Evolutionary conservation across 2,113 vertebrate genomes (phyloP).

Genomic region (Hemiscyllium ocellatum): DNA sequence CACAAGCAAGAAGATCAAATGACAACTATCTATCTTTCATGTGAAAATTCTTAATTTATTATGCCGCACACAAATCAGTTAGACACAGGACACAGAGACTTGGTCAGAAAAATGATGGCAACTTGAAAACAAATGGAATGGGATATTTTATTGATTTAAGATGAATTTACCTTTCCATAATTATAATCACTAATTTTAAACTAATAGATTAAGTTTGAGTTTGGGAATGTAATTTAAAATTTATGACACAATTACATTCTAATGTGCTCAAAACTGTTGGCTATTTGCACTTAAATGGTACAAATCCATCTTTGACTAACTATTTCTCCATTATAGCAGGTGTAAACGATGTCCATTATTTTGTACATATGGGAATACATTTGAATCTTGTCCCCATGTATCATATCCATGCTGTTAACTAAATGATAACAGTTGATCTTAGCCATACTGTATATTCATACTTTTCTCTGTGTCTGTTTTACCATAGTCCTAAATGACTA

Average conservation of each 20-base stretch:
- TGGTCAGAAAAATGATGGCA: not conserved
- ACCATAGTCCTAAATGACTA: not conserved
- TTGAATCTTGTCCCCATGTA: not conserved
- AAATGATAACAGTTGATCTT: not conserved
- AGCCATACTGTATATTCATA: not conserved
- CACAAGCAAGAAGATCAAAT: not conserved
- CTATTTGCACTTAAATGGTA: not conserved
- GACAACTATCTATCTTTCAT: not conserved
- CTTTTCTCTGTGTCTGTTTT: not conserved
- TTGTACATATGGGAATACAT: not conserved
- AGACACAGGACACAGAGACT: not conserved
- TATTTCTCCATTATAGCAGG: not conserved
- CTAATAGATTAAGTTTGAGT: not conserved
- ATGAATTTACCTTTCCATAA: not conserved
- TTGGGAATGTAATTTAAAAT: not conserved
- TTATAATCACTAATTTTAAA: not conserved
- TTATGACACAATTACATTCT: not conserved
- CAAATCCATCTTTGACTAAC: not conserved
- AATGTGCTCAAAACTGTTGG: not conserved
- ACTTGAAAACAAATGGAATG: not conserved
- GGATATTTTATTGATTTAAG: constrained; percentile 9
- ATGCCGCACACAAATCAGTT: not conserved
- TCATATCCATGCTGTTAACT: not conserved
- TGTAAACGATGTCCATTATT: not conserved
- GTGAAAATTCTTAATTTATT: not conserved